phyloP scores from a whole-genome alignment of 2,888 invertebrate species.

The Dorcus parallelipipedus region DNA sequence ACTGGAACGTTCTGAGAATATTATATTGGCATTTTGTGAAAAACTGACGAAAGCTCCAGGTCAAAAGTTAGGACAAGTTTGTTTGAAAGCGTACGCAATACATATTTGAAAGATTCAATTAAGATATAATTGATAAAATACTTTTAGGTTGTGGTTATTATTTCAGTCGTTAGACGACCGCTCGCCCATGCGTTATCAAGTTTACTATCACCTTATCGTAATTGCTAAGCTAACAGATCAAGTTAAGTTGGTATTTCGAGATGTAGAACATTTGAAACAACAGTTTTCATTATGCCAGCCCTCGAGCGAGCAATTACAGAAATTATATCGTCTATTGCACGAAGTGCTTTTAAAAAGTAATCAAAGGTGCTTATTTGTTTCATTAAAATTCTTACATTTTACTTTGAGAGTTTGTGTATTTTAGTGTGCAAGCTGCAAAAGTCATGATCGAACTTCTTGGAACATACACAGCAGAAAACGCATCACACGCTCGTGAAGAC shows the following conservation, averaged over 20 bases:
- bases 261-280: conserved; percentile 77
- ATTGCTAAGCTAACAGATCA: conserved; percentile 86
- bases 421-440: conserved; percentile 86
- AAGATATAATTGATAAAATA: conserved; percentile 1
- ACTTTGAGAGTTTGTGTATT: conserved; percentile 20
- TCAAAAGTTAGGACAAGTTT: conserved; percentile 73
- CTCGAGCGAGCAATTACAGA: conserved; percentile 87
- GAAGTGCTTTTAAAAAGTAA: conserved; percentile 84
- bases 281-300: conserved; percentile 78
- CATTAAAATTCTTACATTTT: not conserved
- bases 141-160: conserved; percentile 79
- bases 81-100: conserved; percentile 76
- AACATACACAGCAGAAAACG: conserved; percentile 96
- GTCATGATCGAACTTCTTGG: conserved; percentile 96
- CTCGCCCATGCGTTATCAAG: conserved; percentile 84
- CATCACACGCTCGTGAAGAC: conserved; percentile 93
- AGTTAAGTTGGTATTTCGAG: conserved; percentile 78
- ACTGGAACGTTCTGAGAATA: conserved; percentile 80
- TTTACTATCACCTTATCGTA: conserved; percentile 88
- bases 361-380: conserved; percentile 60
- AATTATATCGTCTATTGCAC: conserved; percentile 82
- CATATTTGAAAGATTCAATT: not conserved
- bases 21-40: conserved; percentile 88
- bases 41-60: conserved; percentile 85
- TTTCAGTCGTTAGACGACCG: conserved; percentile 87